Evolutionary conservation across 1,140 invertebrate species (phyloP), one percentile per base, ranked within the genome.

Genomic region (Hylaeus volcanicus): DNA sequence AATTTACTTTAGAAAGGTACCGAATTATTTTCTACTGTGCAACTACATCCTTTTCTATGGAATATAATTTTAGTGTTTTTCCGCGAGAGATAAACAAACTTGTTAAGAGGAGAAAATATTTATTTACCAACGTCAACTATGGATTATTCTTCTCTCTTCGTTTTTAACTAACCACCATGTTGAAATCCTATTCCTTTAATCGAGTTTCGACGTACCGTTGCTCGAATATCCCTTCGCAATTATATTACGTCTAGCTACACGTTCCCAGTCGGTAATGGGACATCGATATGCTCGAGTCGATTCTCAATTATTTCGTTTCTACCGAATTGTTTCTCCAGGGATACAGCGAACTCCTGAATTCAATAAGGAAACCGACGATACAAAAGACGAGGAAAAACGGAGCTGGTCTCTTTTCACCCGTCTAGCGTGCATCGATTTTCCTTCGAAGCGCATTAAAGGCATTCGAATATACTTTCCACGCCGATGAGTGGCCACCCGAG

Each of bases 401-500:
- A 39, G n/a, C 9, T 56, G 14, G 3, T 79, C 73, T 69, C 73
- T 64, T 60, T 74, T 51, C 58, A 58, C 69, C 69, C 68, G 71
- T 86, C 74, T 70, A 41, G 53, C 66, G 63, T 83, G 78, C 85
- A 88, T 87, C 84, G 87, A 88, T 88, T 88, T 88, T 84, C 84
- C 81, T 88, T 81, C 86, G 56, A 70, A 81, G 76, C 65, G 78
- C 83, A 86, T 88, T 88, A 88, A 68, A 87, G 83, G 77, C 79
- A 88, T 88, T 86, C 84, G 84, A 90, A 90, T 90, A 87, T 86
- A 88, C 83, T 86, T 90, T 90, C 87, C 89, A 80, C 81, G 73
- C 80, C 86, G 88, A 87, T 86, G 87, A 89, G 70, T 90, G 82
- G 83, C 86, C 82, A 90, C 85, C 83, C 89, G 81, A 88, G 83